Base-by-base conservation (phyloP, 2,113 vertebrate genomes). In the Lamprologus ornatipinnis region DNA sequence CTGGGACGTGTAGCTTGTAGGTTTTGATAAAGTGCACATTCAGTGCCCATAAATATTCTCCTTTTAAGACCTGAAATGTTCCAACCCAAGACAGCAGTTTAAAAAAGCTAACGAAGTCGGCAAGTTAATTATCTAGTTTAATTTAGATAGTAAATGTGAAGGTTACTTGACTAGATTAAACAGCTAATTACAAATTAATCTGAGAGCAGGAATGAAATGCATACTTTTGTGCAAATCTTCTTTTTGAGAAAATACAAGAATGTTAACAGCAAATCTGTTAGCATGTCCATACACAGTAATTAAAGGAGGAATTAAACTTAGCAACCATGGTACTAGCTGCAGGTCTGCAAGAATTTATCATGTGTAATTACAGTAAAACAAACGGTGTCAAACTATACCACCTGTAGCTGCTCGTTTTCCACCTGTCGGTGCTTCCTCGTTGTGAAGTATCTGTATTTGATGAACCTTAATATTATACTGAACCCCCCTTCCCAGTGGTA, bases 301-400 rank as follows among this genome's bases (percentile, higher is more conserved):
- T 35, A 21, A 57, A 11, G 37, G 26, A n/a, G 19, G 23, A 14
- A 83, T 26, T 7, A 7, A 78, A 49, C 42, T 78, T 78, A 49
- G 70, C 70, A 31, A 31, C 6, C 15, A 7, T 49, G 42, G 42
- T 9, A 33, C 45, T 51, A 78, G 6, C 73, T 31, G 45, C 45
- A n/a, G 17, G 17, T 51, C 45, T n/a, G 3, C 73, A 13, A 45
- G 2, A 63, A n/a, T 40, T 7, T 9, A 51, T 49, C 54, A 14
- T 82, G 23, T 45, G 6, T 19, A 53, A 63, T 26, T 53, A 26
- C 23, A 85, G 47, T 45, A 70, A 83, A 42, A 79, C 86, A 89
- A 81, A 91, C 54, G 88, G 88, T 87, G 87, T 85, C 92, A 93
- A 88, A 93, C 80, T 90, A 83, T 84, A 81, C 26, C 49, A 55